phyloP scores from a whole-genome alignment of 2,888 invertebrate genomes.

The Tuta absoluta region DNA sequence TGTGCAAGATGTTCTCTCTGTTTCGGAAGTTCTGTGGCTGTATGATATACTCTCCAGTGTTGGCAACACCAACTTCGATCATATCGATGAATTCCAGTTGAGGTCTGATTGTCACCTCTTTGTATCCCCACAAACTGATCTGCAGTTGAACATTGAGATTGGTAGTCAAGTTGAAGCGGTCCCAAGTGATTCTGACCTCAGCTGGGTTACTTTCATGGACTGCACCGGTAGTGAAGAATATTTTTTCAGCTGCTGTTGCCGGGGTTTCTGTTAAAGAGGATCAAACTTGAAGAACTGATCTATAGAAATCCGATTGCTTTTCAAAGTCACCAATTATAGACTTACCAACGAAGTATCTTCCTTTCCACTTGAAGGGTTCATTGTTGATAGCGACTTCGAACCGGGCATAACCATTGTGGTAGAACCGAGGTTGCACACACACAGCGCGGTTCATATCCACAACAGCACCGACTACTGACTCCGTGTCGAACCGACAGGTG shows the following conservation, averaged over 20 bases:
- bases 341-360: constrained; percentile 94
- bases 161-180: constrained; percentile 90
- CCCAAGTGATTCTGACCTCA: constrained; percentile 91
- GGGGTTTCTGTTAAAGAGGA: constrained; percentile 87
- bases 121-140: constrained; percentile 94
- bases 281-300: background rate
- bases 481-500: constrained; percentile 91
- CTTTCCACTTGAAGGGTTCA: constrained; percentile 93
- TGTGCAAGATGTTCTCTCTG: constrained; percentile 84
- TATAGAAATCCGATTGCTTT: background rate
- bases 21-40: constrained; percentile 86
- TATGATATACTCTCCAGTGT: constrained; percentile 87
- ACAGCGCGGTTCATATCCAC: constrained; percentile 91
- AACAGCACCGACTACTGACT: constrained; percentile 88
- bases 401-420: constrained; percentile 93
- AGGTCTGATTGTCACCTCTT: constrained; percentile 90
- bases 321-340: background rate
- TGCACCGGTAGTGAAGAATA: constrained; percentile 88
- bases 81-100: constrained; percentile 90
- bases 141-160: constrained; percentile 88
- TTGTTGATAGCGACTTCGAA: constrained; percentile 93
- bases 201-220: constrained; percentile 87
- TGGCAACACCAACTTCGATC: constrained; percentile 84
- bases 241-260: constrained; percentile 91
- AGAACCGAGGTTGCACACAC: constrained; percentile 93